These are phyloP conservation scores for Clarias platycephalus DNA, from an alignment of 2,797 vertebrate species.

Conservation along the genomic window DNA sequence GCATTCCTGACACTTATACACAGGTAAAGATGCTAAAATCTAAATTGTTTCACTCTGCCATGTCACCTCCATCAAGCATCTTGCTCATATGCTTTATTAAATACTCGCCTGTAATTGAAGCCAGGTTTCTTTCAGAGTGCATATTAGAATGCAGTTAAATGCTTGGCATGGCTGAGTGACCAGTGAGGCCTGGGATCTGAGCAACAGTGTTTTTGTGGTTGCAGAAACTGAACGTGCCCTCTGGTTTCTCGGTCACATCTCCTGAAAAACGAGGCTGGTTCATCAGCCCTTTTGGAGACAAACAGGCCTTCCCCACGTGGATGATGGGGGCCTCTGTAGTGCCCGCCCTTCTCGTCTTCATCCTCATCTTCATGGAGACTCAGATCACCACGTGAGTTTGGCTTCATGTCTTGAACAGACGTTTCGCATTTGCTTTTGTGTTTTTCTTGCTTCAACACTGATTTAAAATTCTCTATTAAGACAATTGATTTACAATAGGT, in stretches of 20 bases:
- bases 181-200: constrained; percentile 48
- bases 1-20: constrained; percentile 90
- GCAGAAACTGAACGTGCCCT: constrained; percentile 93
- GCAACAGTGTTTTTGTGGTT: constrained; percentile 53
- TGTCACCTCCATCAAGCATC: constrained; percentile 26
- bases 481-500: background rate
- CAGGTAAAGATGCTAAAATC: constrained; percentile 74
- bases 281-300: constrained; percentile 92
- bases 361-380: constrained; percentile 99
- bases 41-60: background rate
- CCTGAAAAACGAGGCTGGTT: constrained; percentile 93
- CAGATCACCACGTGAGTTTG: constrained; percentile 94
- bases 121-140: constrained; percentile 50
- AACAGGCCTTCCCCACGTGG: constrained; percentile 88
- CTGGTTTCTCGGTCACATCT: constrained; percentile 91
- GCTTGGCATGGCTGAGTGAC: constrained; percentile 46
- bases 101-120: constrained; percentile 48
- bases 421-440: background rate
- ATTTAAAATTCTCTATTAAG: background rate
- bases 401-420: background rate
- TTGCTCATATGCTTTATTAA: constrained; percentile 46
- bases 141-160: constrained; percentile 52
- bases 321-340: constrained; percentile 94
- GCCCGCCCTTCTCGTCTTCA: constrained; percentile 92
- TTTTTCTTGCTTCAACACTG: background rate